phyloP scores from a whole-genome alignment of 2,797 vertebrate genomes.

The Pteronotus mesoamericanus region DNA sequence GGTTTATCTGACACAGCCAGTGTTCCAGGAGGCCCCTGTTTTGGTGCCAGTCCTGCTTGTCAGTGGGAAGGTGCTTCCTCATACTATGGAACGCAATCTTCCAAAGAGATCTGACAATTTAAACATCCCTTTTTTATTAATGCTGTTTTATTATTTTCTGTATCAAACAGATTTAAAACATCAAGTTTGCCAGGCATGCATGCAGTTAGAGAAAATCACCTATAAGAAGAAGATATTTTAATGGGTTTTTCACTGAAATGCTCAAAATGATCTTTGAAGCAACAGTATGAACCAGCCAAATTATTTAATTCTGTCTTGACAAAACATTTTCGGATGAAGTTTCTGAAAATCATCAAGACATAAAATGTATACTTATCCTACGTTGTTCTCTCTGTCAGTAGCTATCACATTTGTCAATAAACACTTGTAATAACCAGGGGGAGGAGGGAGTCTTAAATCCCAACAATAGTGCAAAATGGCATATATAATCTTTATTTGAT shows the following conservation, averaged over 20 bases:
- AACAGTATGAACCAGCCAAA: not conserved
- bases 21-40: no score
- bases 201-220: not conserved
- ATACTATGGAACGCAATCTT: not conserved
- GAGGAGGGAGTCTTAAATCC: not conserved
- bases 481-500: not conserved
- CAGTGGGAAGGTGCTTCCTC: not conserved
- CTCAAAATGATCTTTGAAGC: not conserved
- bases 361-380: not conserved
- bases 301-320: not conserved
- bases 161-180: not conserved
- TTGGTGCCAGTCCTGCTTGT: not conserved
- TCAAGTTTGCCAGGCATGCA: not conserved
- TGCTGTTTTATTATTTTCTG: no score
- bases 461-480: not conserved
- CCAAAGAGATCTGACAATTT: not conserved
- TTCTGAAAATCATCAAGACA: not conserved
- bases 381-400: not conserved
- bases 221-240: constrained; percentile 6
- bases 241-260: not conserved
- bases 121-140: not conserved
- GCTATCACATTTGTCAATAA: not conserved
- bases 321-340: not conserved
- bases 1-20: not conserved
- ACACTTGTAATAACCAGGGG: not conserved